Evolutionary conservation across 2,888 invertebrate species (phyloP), one percentile per base, ranked within the genome.

Genomic region (Lumbricus terrestris): DNA sequence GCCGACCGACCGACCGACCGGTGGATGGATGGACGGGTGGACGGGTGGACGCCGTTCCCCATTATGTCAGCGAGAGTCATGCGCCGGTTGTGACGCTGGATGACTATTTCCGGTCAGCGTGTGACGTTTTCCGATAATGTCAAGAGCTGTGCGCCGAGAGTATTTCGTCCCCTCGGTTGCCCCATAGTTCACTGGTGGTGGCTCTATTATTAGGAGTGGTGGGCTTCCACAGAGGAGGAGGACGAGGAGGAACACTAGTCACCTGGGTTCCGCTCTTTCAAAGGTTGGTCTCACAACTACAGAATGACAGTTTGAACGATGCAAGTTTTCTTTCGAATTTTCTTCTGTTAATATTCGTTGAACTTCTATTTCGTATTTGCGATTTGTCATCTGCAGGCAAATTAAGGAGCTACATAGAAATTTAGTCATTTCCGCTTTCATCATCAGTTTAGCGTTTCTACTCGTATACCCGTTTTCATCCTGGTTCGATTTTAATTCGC

Each of bases 51-150:
- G 69, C 69, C 69, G 69, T n/a, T 16, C 29, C 69, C 69, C 69
- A 69, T 69, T 69, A 69, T 69, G 69, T 29, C 69, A n/a, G 69
- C 69, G 23, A 69, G 69, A 69, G 69, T 69, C 69, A n/a, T 38
- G 8, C 69, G 69, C 69, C 69, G 69, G 69, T n/a, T 69, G 29
- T 69, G 69, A 69, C 69, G 69, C n/a, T n/a, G 29, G 69, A 69
- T 69, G 69, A 69, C 69, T 69, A 69, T 69, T 69, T 69, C 69
- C 69, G 69, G 69, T 11, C 69, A n/a, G 29, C 69, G 69, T 69
- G 69, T 69, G 69, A 69, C 69, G 69, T n/a, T 69, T n/a, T 69
- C 69, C 69, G 69, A 69, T 69, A 69, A 69, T 69, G 69, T 69
- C 69, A 69, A 69, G 69, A 69, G 69, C 69, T 69, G 69, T 69